Evolutionary conservation across 2,797 vertebrate species (phyloP).

Genomic region (Sphenopsis melanotis): DNA sequence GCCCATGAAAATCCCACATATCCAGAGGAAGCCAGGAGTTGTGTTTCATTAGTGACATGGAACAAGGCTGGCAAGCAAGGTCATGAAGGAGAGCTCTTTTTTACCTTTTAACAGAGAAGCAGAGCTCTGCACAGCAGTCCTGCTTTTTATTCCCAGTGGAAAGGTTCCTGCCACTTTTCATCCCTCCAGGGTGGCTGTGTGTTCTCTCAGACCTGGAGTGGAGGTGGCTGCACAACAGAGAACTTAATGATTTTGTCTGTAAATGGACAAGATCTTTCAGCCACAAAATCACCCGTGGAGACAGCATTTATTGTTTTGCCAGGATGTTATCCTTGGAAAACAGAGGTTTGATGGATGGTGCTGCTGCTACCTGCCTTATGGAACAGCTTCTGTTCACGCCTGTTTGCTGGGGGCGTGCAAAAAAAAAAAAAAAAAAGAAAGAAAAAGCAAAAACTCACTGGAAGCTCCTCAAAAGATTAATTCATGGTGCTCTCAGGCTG

Average conservation of each 20-base stretch:
- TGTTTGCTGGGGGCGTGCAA: background rate
- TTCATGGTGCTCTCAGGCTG: background rate
- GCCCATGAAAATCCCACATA: accelerated
- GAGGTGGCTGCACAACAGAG: background rate
- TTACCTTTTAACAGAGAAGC: background rate
- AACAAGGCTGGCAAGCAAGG: background rate
- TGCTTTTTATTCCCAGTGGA: background rate
- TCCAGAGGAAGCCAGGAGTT: background rate
- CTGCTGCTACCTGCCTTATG: background rate
- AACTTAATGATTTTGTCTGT: background rate
- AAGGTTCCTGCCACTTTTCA: background rate
- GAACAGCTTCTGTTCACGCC: accelerated
- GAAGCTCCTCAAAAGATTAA: background rate
- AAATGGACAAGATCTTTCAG: background rate
- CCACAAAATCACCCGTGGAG: background rate
- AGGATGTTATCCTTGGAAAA: background rate
- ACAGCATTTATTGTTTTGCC: background rate
- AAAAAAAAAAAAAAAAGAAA: background rate
- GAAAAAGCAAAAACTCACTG: background rate
- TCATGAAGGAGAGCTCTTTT: background rate
- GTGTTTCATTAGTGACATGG: background rate
- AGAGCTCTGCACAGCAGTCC: background rate
- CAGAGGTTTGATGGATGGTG: background rate
- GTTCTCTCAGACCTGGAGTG: background rate
- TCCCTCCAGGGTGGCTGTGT: background rate